Evolutionary conservation across 2,797 vertebrate genomes (phyloP), one percentile per base, ranked within the genome.

Genomic region (Acrossocheilus wenchowensis): DNA sequence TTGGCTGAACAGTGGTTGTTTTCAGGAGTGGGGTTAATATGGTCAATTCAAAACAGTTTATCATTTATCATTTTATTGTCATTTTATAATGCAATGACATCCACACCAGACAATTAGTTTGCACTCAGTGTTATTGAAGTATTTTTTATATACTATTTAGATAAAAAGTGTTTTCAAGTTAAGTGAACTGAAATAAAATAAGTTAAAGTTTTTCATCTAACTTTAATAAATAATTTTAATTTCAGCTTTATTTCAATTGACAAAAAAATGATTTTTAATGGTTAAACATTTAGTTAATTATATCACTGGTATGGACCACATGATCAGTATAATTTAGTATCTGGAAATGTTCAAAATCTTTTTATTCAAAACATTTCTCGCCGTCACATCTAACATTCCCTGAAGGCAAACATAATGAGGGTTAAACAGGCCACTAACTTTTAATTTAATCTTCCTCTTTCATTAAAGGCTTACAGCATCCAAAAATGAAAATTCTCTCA

Each of bases 361-460:
- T 60, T 17, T 26, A 43, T 62, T 78, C 21, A 41, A 78, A 78
- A 5, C 17, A 50, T 81, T 68, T 68, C 39, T 43, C 9, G 0
- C 8, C 5, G 34, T 66, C 6, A 48, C 43, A 68, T 81, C 62
- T 36, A 23, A 81, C 9, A 45, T n/a, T 41, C 8, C 68, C 23
- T 0, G 7, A 71, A 21, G 21, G 66, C 34, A 54, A 82, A 54
- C 64, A 52, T 71, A n/a, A 81, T 52, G 79, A 68, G 57, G 30
- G 30, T 81, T 69, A 81, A 86, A 86, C 50, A 78, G 57, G 69
- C 26, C 41, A 36, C 8, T 34, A 41, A 23, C 57, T 57, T 73
- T 72, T 66, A 36, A 77, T 84, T 81, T 60, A 30, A 19, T 79
- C 21, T 83, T 84, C 41, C 75, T 41, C 60, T 86, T 74, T 81